Evolutionary conservation across 2,113 vertebrate genomes (phyloP).

Genomic region (Tylochromis polylepis): DNA sequence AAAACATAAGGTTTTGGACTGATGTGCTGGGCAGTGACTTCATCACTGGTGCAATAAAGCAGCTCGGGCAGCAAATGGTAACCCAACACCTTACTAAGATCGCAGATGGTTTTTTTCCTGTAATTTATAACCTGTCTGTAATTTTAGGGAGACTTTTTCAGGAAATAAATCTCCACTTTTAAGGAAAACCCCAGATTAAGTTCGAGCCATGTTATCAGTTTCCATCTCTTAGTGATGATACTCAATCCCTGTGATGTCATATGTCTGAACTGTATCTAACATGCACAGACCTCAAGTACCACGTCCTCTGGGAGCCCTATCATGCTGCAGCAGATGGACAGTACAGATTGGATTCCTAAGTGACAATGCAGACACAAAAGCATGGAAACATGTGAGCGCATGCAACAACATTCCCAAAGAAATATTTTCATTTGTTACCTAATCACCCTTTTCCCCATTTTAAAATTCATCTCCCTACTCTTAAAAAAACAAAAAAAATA

Average conservation of each 20-base stretch:
- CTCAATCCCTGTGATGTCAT: slow-evolving; percentile 24
- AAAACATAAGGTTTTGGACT: not conserved
- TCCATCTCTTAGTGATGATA: not conserved
- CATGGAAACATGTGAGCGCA: not conserved
- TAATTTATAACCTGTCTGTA: not conserved
- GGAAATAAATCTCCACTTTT: not conserved
- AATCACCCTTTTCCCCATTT: not conserved
- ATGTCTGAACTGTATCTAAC: slow-evolving; percentile 16
- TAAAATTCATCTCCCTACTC: slow-evolving; percentile 1
- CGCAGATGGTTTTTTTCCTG: not conserved
- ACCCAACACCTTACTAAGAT: not conserved
- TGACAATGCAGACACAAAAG: not conserved
- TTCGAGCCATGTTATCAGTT: not conserved
- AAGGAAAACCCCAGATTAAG: not conserved
- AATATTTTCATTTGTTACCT: slow-evolving; percentile 7
- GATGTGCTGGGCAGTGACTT: not conserved
- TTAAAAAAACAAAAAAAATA: not conserved
- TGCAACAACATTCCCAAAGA: not conserved
- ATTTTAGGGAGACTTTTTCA: not conserved
- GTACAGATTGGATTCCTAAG: not conserved
- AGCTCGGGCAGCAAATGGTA: not conserved
- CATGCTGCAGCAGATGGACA: slow-evolving; percentile 46
- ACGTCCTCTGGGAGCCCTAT: slow-evolving; percentile 41
- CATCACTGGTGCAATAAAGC: not conserved
- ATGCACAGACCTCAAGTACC: not conserved